phyloP scores from a whole-genome alignment of 2,113 vertebrate genomes.

The Leptobrachium ailaonicum region DNA sequence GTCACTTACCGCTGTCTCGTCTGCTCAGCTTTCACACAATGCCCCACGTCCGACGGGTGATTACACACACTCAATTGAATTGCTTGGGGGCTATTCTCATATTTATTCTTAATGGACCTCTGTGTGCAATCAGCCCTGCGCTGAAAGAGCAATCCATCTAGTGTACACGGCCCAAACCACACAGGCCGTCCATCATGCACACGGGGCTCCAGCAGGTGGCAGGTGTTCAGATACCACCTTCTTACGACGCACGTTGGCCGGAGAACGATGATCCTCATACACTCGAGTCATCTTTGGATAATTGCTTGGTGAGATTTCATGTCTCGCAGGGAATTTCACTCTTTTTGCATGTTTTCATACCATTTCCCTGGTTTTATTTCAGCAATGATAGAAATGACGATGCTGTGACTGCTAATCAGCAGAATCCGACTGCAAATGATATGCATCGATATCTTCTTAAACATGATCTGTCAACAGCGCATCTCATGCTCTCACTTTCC shows the following conservation, averaged over 20 bases:
- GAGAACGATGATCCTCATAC: background rate
- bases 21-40: background rate
- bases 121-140: background rate
- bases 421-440: no score
- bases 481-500: no score
- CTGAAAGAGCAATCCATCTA: background rate
- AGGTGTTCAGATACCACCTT: background rate
- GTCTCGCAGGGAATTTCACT: background rate
- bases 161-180: background rate
- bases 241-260: background rate
- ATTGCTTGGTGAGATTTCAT: background rate
- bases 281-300: background rate
- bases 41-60: background rate
- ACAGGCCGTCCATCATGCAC: background rate
- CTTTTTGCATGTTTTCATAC: no score
- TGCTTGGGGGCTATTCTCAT: constrained; percentile 1
- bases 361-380: no score
- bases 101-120: constrained; percentile 1
- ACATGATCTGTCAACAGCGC: no score
- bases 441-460: no score
- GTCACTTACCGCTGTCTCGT: background rate
- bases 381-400: no score
- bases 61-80: background rate
- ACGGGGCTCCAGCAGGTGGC: background rate
- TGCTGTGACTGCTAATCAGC: no score